These are phyloP conservation scores for Cabera pusaria DNA, from an alignment of 2,888 invertebrate species.

Conservation along the genomic window DNA sequence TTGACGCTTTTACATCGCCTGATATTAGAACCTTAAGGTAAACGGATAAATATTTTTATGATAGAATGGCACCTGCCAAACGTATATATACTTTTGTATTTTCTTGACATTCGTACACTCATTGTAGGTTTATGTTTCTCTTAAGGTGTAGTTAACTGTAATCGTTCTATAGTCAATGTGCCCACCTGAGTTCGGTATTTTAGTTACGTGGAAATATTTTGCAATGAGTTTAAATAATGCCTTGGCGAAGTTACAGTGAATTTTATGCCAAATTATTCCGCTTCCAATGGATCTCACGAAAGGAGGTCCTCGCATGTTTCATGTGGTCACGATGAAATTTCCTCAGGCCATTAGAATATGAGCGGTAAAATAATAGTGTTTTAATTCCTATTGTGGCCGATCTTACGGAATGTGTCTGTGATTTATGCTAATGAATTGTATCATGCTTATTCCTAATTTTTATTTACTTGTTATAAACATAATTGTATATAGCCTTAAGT, in stretches of 20 bases:
- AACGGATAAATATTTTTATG: conserved; percentile 9
- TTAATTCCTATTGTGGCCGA: conserved; percentile 59
- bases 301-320: conserved; percentile 11
- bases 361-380: conserved; percentile 26
- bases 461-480: conserved; percentile 62
- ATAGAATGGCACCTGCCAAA: conserved; percentile 36
- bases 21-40: background rate
- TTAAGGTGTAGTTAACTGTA: conserved; percentile 51
- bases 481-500: conserved; percentile 70
- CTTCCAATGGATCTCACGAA: conserved; percentile 1
- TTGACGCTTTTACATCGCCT: conserved; percentile 1
- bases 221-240: conserved; percentile 32
- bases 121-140: conserved; percentile 38
- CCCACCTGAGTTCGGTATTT: conserved; percentile 71
- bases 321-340: conserved; percentile 1
- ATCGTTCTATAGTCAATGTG: conserved; percentile 70
- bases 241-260: conserved; percentile 4
- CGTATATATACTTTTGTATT: conserved; percentile 43
- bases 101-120: conserved; percentile 41
- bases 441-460: conserved; percentile 77
- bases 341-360: conserved; percentile 11
- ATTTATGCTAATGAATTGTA: conserved; percentile 75
- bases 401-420: conserved; percentile 77
- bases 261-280: conserved; percentile 25
- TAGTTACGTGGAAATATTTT: conserved; percentile 47